Base-by-base conservation (phyloP, 1,140 invertebrate species). In the Drosophila setifemur region DNA sequence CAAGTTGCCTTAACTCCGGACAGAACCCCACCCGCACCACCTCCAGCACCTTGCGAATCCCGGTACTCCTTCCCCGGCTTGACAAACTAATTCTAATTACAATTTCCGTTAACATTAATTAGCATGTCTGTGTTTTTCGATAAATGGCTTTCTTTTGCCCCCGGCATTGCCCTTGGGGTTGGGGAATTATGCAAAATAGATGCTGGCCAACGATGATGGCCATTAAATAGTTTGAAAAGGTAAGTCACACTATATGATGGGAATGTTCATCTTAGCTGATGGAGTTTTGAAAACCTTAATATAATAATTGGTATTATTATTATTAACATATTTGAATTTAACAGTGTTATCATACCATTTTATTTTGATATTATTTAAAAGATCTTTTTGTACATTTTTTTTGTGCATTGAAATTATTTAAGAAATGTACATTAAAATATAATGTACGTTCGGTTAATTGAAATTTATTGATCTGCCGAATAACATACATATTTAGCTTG, bases 51-150 rank as follows among this genome's bases (percentile, higher is more conserved):
- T n/a, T n/a, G n/a, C n/a, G n/a, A n/a, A n/a, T n/a, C n/a, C n/a
- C n/a, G n/a, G n/a, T n/a, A n/a, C n/a, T 16, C 55, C 25, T 55
- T 43, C 18, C 35, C 21, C 39, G 57, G 44, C 18, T 50, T 40
- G 48, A 55, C 60, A 73, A 52, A 85, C 70, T 57, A 61, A 45
- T 83, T 83, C 73, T 78, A 85, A 85, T 85, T 85, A 86, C 81
- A 78, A 85, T 86, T 86, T 85, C 79, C 79, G 73, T 79, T 44
- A 79, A 72, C 79, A 85, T 85, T 85, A 85, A 85, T 85, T 85
- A 86, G 74, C 74, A 68, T 85, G 74, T 85, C 81, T 79, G 79
- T 64, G 70, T 85, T 83, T 73, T 81, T 66, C 19, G 75, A 52
- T 73, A 81, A 81, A 83, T 83, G 79, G 73, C 63, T 66, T 66